Evolutionary conservation across 2,888 invertebrate species (phyloP).

Genomic region (Hemicrepidius hirtus): DNA sequence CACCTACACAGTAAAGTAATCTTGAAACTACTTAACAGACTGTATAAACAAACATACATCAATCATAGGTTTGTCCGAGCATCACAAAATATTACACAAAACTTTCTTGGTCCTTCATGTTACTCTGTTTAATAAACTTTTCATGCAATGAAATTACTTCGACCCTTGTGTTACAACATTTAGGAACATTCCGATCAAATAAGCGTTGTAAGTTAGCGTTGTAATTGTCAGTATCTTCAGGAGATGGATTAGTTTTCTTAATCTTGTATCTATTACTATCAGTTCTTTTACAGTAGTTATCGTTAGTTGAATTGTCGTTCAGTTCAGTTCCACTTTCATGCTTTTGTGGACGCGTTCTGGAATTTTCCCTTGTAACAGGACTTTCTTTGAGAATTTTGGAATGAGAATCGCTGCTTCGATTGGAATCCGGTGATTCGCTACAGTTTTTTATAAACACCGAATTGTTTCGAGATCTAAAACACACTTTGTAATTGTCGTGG

Average conservation of each 20-base stretch:
- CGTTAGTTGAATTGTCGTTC: slow-evolving; percentile 30
- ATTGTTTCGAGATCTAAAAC: slow-evolving; percentile 65
- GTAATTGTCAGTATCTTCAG: slow-evolving; percentile 44
- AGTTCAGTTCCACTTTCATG: slow-evolving; percentile 30
- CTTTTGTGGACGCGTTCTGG: slow-evolving; percentile 9
- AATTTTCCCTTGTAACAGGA: slow-evolving; percentile 37
- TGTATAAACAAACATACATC: not conserved
- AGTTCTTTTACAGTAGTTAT: slow-evolving; percentile 33
- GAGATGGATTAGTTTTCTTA: slow-evolving; percentile 40
- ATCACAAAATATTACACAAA: slow-evolving; percentile 57
- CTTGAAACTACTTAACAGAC: not conserved
- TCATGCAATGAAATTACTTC: slow-evolving; percentile 59
- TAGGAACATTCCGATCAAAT: slow-evolving; percentile 55
- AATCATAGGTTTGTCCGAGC: not conserved
- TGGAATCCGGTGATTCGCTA: slow-evolving; percentile 73
- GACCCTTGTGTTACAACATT: slow-evolving; percentile 52
- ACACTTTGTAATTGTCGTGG: slow-evolving; percentile 66
- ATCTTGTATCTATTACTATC: slow-evolving; percentile 42
- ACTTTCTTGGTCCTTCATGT: slow-evolving; percentile 61
- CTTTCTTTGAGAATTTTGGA: slow-evolving; percentile 55
- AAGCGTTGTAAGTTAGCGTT: slow-evolving; percentile 51
- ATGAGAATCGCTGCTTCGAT: slow-evolving; percentile 74
- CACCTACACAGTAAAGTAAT: slow-evolving; percentile 1
- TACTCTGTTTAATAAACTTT: slow-evolving; percentile 56
- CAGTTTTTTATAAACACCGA: slow-evolving; percentile 66